Evolutionary conservation across 2,888 invertebrate species (phyloP), one percentile per base, ranked within the genome.

Genomic region (Tinea trinotella): DNA sequence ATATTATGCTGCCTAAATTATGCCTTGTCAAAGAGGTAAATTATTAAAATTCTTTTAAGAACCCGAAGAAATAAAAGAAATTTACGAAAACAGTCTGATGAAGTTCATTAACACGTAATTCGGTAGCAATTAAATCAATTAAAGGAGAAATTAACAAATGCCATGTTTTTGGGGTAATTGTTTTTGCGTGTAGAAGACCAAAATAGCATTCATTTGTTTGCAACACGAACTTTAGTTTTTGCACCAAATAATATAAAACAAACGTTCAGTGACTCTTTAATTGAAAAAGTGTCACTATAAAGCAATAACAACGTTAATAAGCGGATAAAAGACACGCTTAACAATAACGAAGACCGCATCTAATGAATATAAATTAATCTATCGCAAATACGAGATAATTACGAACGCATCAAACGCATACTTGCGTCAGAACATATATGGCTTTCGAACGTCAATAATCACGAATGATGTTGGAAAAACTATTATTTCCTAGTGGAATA

Each of bases 381-480:
- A 18, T 15, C 13, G 50, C 9, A 5, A 9, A 24, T 24, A n/a
- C 17, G 15, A 50, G 24, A 50, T 50, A 50, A 48, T 48, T 48
- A 24, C 22, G 24, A 64, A 64, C 59, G 63, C 66, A 66, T 68
- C 65, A 70, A 60, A 63, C 59, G 65, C 63, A 64, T 74, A 74
- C 71, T 72, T 71, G 69, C 72, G 68, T 68, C 70, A 68, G 65
- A 65, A 67, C 70, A 76, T 72, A 66, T 73, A 70, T 70, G 66
- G 65, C 74, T 75, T 66, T 71, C 71, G 66, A 68, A 64, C 71
- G 68, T 69, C 72, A 74, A 70, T 65, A 62, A 73, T 69, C 78
- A 75, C 76, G 74, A 75, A 71, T 67, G 66, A 56, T 57, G 56
- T 60, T 62, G 69, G 58, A 58, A 74, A 73, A 67, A 67, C 58